phyloP scores from a whole-genome alignment of 2,113 vertebrate species.

The Megaceryle torquata region DNA sequence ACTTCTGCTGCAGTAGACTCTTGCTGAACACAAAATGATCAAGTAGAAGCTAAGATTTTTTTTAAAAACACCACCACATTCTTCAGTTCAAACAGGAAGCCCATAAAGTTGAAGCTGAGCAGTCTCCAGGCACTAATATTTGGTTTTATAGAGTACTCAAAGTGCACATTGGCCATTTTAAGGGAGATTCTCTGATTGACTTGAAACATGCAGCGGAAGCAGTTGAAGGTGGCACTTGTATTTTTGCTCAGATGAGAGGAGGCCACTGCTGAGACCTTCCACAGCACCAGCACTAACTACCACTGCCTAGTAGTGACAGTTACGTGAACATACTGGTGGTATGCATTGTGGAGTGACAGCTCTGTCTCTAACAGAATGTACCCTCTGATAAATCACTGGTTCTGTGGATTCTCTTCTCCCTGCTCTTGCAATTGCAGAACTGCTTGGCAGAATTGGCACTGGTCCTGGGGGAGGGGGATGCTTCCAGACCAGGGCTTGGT shows the following conservation, averaged over 20 bases:
- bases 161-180: neutral
- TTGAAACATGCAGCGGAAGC: neutral
- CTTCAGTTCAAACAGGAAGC: neutral
- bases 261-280: neutral
- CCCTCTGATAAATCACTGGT: neutral
- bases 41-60: neutral
- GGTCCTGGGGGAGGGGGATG: neutral
- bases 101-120: neutral
- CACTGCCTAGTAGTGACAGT: neutral
- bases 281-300: neutral
- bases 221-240: accelerated
- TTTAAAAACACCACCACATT: neutral
- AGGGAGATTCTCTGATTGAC: neutral
- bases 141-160: neutral
- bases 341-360: neutral
- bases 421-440: neutral
- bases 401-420: neutral
- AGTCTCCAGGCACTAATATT: neutral
- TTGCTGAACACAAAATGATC: neutral
- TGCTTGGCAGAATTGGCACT: neutral
- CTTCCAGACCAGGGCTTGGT: neutral
- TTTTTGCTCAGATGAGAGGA: neutral
- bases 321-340: neutral
- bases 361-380: neutral
- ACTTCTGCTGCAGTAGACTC: neutral